Percentiles rank a stretch among this genome's conserved stretches.
Evolutionary conservation across 2,113 vertebrate species (phyloP).

Genomic region (Riparia riparia): DNA sequence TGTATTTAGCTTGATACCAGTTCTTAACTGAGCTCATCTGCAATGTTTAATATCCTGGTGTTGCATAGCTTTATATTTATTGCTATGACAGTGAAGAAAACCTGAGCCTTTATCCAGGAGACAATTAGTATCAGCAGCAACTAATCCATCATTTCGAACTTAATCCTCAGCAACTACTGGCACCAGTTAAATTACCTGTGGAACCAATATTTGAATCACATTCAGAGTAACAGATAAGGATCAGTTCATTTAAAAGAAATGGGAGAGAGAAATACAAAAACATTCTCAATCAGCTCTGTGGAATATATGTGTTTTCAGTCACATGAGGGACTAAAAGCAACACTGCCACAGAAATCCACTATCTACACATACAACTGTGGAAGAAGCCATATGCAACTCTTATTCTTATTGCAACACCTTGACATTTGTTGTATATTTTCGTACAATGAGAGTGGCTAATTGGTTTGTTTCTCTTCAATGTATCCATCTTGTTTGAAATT

Average conservation of each 20-base stretch:
- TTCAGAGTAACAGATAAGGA: background rate
- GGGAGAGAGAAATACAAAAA: background rate
- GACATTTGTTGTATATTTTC: background rate
- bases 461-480: background rate
- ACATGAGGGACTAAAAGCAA: background rate
- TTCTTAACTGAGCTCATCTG: background rate
- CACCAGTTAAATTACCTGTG: background rate
- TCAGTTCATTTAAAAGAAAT: background rate
- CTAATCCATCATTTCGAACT: background rate
- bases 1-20: background rate
- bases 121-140: background rate
- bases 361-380: background rate
- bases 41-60: background rate
- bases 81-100: background rate
- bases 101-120: background rate
- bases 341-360: background rate
- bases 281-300: background rate
- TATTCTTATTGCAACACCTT: background rate
- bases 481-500: background rate
- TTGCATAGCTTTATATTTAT: background rate
- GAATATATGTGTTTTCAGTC: background rate
- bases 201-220: background rate
- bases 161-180: background rate
- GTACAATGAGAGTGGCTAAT: background rate
- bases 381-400: background rate